Evolutionary conservation across 2,888 invertebrate genomes (phyloP).

Genomic region (Malthinus flaveolus): DNA sequence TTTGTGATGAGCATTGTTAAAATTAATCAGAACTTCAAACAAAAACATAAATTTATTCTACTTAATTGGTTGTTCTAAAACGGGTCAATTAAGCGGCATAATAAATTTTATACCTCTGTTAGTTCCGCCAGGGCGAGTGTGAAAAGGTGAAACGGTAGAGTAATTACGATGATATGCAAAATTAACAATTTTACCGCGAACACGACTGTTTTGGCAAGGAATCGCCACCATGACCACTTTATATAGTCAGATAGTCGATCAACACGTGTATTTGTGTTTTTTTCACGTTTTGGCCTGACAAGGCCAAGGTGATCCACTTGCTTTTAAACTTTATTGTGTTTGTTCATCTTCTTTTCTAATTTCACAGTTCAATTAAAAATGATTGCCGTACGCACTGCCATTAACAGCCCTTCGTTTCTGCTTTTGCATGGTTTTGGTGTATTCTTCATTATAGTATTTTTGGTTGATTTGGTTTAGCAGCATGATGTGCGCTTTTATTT

Average conservation of each 20-base stretch:
- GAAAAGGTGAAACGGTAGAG: conserved; percentile 20
- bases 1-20: no score
- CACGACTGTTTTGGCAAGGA: conserved; percentile 13
- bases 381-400: no score
- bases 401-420: no score
- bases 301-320: conserved; percentile 16
- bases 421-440: no score
- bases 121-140: conserved; percentile 17
- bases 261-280: conserved; percentile 13
- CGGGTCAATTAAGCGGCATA: conserved; percentile 11
- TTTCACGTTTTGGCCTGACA: conserved; percentile 4
- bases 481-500: no score
- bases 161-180: conserved; percentile 14
- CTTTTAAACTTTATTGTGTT: neutral
- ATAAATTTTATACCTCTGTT: conserved; percentile 2
- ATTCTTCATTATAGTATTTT: no score
- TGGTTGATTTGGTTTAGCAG: no score
- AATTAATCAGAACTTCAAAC: no score
- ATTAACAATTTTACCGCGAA: conserved; percentile 1
- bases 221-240: conserved; percentile 16
- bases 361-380: no score
- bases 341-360: no score
- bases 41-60: conserved; percentile 2
- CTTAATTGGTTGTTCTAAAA: neutral
- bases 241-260: conserved; percentile 7